These are phyloP conservation scores for Motacilla tschutschensis DNA, from an alignment of 2,113 vertebrate genomes.

Conservation along the genomic window DNA sequence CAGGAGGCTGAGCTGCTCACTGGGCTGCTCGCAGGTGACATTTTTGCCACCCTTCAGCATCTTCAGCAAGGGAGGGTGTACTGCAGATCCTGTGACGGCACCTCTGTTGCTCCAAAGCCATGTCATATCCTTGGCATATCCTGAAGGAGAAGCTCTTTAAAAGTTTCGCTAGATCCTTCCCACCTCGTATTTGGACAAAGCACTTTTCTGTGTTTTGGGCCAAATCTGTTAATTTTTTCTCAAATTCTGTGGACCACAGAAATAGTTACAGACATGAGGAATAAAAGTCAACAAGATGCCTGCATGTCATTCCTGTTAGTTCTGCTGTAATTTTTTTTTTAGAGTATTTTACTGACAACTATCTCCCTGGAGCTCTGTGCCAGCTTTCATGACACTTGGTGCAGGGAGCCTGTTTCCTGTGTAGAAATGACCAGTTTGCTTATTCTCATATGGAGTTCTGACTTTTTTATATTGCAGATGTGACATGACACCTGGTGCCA, in stretches of 20 bases:
- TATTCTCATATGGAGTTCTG: background rate
- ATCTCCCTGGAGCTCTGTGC: background rate
- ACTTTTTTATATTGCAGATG: background rate
- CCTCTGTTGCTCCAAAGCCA: background rate
- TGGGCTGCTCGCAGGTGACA: background rate
- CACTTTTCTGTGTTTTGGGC: background rate
- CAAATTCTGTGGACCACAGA: background rate
- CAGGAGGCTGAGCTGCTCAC: background rate
- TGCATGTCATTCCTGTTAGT: background rate
- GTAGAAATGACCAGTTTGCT: background rate
- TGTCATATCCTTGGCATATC: background rate
- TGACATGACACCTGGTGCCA: background rate
- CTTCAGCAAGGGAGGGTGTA: background rate
- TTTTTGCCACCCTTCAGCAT: background rate
- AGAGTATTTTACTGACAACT: background rate
- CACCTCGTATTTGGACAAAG: background rate
- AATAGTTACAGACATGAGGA: background rate
- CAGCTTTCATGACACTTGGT: background rate
- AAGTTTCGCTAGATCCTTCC: background rate
- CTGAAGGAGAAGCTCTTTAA: background rate
- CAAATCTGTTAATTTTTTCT: background rate
- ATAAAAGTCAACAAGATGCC: background rate
- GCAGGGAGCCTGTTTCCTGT: background rate
- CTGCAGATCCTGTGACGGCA: background rate
- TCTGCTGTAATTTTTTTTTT: background rate